phyloP scores from a whole-genome alignment of 1,140 invertebrate genomes.

The Popillia japonica region DNA sequence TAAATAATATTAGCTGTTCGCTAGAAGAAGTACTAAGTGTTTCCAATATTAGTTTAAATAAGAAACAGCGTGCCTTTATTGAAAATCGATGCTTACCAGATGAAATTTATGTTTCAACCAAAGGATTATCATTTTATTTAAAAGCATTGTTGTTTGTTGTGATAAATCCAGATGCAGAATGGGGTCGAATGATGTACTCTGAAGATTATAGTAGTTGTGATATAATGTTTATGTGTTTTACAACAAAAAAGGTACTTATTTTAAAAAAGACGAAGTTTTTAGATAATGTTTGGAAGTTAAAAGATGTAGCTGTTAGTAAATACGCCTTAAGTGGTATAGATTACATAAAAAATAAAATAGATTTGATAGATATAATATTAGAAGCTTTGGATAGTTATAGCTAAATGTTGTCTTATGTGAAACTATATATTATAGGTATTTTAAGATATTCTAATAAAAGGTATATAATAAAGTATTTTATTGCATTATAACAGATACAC shows the following conservation, averaged over 20 bases:
- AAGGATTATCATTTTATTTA: constrained; percentile 62
- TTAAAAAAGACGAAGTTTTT: constrained; percentile 39
- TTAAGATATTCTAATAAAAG: neutral
- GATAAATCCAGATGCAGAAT: constrained; percentile 46
- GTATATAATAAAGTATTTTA: constrained; percentile 31
- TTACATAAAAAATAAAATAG: constrained; percentile 47
- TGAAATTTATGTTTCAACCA: constrained; percentile 58
- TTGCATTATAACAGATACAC: constrained; percentile 21
- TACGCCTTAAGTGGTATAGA: constrained; percentile 31
- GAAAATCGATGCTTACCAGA: constrained; percentile 60
- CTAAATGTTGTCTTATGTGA: no score
- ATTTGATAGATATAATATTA: constrained; percentile 42
- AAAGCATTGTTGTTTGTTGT: constrained; percentile 60
- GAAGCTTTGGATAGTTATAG: neutral
- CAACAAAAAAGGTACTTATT: constrained; percentile 41
- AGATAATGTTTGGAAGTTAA: constrained; percentile 21
- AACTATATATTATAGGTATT: neutral
- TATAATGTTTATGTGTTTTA: constrained; percentile 44
- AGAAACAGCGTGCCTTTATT: constrained; percentile 64
- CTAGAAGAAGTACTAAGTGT: constrained; percentile 61
- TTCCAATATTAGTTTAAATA: constrained; percentile 48
- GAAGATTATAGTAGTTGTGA: constrained; percentile 45
- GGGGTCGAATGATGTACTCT: constrained; percentile 49
- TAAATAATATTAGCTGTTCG: constrained; percentile 67
- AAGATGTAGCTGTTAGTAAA: constrained; percentile 17